phyloP scores from a whole-genome alignment of 2,797 vertebrate species.

The Hippoglossus hippoglossus region DNA sequence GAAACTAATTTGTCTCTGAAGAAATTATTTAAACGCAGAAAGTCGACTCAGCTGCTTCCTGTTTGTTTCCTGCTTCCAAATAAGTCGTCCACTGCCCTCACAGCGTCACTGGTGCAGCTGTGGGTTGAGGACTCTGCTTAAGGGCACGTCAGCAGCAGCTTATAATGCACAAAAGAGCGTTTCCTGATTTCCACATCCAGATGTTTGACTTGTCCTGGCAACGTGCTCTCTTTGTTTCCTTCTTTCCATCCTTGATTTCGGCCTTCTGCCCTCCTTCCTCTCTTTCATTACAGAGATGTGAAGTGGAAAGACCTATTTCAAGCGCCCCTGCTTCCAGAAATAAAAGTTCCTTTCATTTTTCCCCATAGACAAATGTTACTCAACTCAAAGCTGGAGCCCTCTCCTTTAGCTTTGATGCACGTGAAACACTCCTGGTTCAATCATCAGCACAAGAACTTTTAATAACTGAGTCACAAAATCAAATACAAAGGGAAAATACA shows the following conservation, averaged over 20 bases:
- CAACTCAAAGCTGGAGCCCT: neutral
- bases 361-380: neutral
- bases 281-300: neutral
- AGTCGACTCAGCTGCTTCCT: conserved; percentile 27
- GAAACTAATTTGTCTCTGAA: conserved; percentile 42
- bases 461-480: neutral
- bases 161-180: neutral
- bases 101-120: neutral
- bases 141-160: conserved; percentile 5
- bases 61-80: conserved; percentile 1
- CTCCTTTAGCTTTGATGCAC: neutral
- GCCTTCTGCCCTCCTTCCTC: neutral
- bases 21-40: conserved; percentile 4
- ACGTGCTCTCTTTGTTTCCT: neutral
- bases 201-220: neutral
- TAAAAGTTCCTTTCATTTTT: neutral
- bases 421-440: neutral
- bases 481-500: neutral
- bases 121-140: conserved; percentile 9
- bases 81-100: neutral
- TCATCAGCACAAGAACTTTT: no score
- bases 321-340: neutral
- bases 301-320: neutral
- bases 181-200: neutral
- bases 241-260: neutral